These are phyloP conservation scores for Acanthopagrus latus DNA, from an alignment of 2,797 vertebrate species.

Conservation along the genomic window DNA sequence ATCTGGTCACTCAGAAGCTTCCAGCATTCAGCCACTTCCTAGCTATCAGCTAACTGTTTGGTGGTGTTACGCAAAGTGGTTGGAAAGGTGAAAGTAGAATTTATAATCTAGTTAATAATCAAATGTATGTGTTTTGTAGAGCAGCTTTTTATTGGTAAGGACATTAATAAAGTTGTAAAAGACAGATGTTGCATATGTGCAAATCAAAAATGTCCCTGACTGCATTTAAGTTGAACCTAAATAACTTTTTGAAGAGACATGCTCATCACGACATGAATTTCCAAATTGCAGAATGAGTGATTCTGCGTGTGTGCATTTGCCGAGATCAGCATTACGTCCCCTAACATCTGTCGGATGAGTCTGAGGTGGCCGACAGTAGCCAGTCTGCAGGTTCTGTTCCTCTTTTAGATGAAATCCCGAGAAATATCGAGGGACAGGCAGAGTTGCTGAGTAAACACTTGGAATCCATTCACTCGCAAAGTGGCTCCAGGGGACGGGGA, in stretches of 20 bases:
- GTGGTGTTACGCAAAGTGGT: too few relatives aligned
- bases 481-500: conserved; percentile 82
- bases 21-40: too few relatives aligned
- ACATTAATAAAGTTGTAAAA: not conserved
- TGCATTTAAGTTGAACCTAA: not conserved
- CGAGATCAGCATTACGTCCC: not conserved
- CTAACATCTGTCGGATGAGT: not conserved
- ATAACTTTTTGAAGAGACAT: not conserved
- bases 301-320: not conserved
- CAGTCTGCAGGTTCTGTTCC: conserved; percentile 29
- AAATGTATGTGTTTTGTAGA: not conserved
- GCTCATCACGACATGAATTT: not conserved
- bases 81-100: too few relatives aligned
- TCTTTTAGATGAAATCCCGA: conserved; percentile 52
- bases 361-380: not conserved
- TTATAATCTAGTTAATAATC: too few relatives aligned
- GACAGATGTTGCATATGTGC: not conserved
- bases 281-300: not conserved
- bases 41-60: too few relatives aligned
- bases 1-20: too few relatives aligned
- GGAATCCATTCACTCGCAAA: conserved; percentile 87
- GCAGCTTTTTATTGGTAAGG: not conserved
- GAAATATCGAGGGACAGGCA: conserved; percentile 63
- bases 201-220: not conserved
- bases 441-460: conserved; percentile 96